These are phyloP conservation scores for Apostichopus parvimensis DNA, from an alignment of 35 echinoderm and acorn worm genomes.

Conservation along the genomic window DNA sequence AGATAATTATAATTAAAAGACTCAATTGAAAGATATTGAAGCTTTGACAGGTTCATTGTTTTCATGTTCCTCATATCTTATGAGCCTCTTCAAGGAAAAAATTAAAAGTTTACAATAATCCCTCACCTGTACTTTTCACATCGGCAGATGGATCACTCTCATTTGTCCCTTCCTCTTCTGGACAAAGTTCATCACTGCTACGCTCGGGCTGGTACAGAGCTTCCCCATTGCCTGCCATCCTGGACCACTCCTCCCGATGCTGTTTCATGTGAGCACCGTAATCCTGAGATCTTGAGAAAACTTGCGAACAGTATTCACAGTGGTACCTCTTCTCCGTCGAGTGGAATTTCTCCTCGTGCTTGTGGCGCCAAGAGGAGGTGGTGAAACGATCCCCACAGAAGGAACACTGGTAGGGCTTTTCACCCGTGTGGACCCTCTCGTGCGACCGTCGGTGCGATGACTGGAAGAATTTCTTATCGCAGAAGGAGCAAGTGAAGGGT, in stretches of 20 bases:
- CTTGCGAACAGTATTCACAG: not conserved
- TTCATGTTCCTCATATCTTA: too few species aligned
- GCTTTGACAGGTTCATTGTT: too few species aligned
- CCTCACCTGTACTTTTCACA: not conserved
- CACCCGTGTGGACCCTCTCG: conserved; percentile 68
- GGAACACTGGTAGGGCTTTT: conserved; percentile 77
- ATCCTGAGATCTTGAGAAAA: not conserved
- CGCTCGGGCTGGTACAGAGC: not conserved
- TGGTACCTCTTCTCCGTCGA: not conserved
- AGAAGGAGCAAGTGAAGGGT: conserved; percentile 72
- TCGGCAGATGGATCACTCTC: not conserved
- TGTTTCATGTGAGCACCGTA: not conserved
- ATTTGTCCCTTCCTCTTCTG: not conserved
- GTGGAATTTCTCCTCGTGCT: not conserved
- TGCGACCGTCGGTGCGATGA: conserved; percentile 73
- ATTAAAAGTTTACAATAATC: not conserved
- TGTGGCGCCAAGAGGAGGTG: not conserved
- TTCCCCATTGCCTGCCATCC: not conserved
- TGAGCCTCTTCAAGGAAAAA: too few species aligned
- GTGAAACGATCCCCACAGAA: conserved; percentile 53
- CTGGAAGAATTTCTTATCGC: conserved; percentile 68
- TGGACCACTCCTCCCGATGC: not conserved
- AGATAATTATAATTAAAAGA: too few species aligned
- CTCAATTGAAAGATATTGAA: too few species aligned
- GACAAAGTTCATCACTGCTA: not conserved